Conservation (phyloP, 2,797 vertebrate genomes). For the Acanthopagrus latus region DNA sequence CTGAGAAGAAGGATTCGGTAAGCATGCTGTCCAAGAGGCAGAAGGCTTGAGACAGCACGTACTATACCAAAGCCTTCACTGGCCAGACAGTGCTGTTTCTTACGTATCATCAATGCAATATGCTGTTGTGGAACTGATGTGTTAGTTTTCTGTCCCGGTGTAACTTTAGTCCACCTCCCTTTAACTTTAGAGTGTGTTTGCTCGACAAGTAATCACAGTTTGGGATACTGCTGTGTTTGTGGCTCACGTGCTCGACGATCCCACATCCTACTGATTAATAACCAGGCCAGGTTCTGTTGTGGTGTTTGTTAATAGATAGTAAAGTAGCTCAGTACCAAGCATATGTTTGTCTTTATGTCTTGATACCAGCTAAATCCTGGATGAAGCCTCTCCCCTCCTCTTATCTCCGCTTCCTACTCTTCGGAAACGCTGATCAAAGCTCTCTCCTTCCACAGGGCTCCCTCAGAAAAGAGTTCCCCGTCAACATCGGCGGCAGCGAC, state of each 20-base stretch:
- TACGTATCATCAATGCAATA: neutral
- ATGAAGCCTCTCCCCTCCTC: neutral
- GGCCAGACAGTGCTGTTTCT: conserved; percentile 23
- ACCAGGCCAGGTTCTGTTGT: conserved; percentile 33
- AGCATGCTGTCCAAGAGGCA: conserved; percentile 75
- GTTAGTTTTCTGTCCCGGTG: conserved; percentile 23
- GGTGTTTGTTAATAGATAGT: conserved; percentile 9
- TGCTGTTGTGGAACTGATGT: conserved; percentile 10
- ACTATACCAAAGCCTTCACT: neutral
- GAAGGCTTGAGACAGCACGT: conserved; percentile 41
- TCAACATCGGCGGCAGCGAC: conserved; percentile 96
- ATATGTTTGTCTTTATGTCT: neutral
- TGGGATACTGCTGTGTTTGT: conserved; percentile 22
- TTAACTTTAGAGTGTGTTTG: conserved; percentile 42
- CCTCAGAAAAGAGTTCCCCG: conserved; percentile 95
- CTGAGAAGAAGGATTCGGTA: conserved; percentile 97
- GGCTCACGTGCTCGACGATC: neutral
- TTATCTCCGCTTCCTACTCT: neutral
- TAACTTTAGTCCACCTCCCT: conserved; percentile 27
- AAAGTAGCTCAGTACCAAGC: neutral
- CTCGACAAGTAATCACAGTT: conserved; percentile 34
- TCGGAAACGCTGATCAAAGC: conserved; percentile 1
- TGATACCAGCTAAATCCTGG: conserved; percentile 4
- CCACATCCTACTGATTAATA: conserved; percentile 28
- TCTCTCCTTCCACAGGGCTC: conserved; percentile 87